Base-by-base conservation (phyloP, 1,140 invertebrate genomes). In the Conopomorpha cramerella region DNA sequence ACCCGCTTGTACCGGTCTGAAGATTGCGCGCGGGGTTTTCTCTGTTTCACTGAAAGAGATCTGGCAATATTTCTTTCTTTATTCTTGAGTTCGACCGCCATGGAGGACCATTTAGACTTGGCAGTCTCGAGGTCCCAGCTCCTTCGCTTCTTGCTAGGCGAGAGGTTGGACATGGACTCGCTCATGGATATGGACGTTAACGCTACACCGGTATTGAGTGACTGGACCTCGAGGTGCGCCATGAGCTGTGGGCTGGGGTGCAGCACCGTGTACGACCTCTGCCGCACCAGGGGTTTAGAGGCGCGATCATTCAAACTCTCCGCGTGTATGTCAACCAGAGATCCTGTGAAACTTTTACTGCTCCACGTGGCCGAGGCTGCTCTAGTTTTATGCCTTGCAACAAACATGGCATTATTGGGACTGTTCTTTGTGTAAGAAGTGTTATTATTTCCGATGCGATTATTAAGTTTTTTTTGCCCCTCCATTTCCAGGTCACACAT, bases 231-330 rank as follows among this genome's bases (percentile, higher is more conserved):
- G 36, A 83, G 58, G 39, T 84, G 81, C 10, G 83, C 83, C 2
- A 86, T 44, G 10, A 86, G 60, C 39, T 82, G 71, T 0, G 84
- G 83, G 51, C 84, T 84, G 0, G 84, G 84, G 25, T 78, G 73
- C 1, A 84, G 76, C 8, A 86, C 45, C 0, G 84, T 79, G 36
- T 86, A 86, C 4, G 84, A 86, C 43, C 82, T 80, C 55, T 84
- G 81, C 28, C 84, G 62, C 1, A 81, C 68, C 26, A 85, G 53
- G 35, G 79, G 80, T 6, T 54, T 54, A 13, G 49, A 44, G 33
- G 56, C 36, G 4, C 45, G 34, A 3, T 55, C 53, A 39, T 59
- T 64, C 1, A 45, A 19, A 39, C 50, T 68, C 10, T 55, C 66
- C 18, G 39, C 66, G 36, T 66, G 59, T 37, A 79, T 61, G 35